Conservation (phyloP, 2,888 invertebrate species). For the Coleophora deauratella region DNA sequence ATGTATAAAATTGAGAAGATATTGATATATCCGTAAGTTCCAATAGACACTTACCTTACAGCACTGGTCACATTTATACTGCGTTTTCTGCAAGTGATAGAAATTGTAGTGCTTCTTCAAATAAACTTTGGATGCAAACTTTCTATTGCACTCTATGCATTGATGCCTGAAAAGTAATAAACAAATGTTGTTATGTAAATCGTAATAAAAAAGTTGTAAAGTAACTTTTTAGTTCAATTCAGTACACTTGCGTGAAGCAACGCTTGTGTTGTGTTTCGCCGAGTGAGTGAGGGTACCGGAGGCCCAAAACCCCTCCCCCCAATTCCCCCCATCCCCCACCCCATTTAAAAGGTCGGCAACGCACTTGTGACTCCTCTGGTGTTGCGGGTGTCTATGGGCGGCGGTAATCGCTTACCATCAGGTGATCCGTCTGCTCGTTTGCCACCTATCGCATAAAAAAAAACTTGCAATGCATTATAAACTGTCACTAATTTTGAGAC, state of each 20-base stretch:
- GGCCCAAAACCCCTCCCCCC: no score
- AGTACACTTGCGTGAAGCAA: neutral
- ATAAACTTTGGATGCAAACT: constrained; percentile 39
- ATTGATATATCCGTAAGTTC: no score
- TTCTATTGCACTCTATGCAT: constrained; percentile 38
- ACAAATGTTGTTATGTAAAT: neutral
- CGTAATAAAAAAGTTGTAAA: neutral
- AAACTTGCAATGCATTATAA: neutral
- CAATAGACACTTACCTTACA: constrained; percentile 28
- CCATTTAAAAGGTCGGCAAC: no score
- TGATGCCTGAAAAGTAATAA: constrained; percentile 26
- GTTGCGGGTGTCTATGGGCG: no score
- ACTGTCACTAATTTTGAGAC: neutral
- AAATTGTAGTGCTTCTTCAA: constrained; percentile 36
- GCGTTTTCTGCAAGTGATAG: constrained; percentile 35
- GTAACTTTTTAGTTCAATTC: neutral
- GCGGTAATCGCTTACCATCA: no score
- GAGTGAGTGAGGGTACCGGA: no score
- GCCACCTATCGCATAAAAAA: no score
- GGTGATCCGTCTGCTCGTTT: no score
- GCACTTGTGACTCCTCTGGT: no score
- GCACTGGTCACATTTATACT: constrained; percentile 33
- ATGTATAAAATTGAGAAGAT: no score
- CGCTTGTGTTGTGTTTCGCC: neutral
- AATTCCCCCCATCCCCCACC: no score